Evolutionary conservation across 2,797 vertebrate genomes (phyloP), one percentile per base, ranked within the genome.

Genomic region (Catharus ustulatus): DNA sequence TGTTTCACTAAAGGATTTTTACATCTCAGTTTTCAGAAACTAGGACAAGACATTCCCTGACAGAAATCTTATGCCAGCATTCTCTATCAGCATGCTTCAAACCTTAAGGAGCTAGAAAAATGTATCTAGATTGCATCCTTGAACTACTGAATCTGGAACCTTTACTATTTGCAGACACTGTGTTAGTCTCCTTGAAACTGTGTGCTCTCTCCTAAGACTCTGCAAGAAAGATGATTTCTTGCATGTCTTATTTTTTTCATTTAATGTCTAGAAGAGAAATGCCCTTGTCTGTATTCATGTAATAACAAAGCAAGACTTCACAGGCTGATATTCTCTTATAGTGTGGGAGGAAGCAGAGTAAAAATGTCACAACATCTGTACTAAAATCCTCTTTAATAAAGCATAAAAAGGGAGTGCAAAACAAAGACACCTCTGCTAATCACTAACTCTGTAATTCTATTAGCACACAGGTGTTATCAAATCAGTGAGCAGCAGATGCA

Each of bases 401-500:
- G 64, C 78, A 64, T 16, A 87, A 84, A 77, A 67, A 67, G 23
- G 74, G n/a, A 62, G 46, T n/a, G 32, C 42, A 94, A 93, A 84
- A 83, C 45, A 82, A 77, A 86, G 92, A 84, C 74, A 81, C 27
- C 78, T 90, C 71, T 89, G 71, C 84, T 90, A 89, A 92, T 85
- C 13, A 1, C 84, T 77, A 80, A n/a, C 64, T 82, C 64, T 46
- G 29, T 67, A 93, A 92, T 83, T 94, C 84, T 77, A 6, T 85
- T 91, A 87, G 92, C 87, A 91, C 71, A 86, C 48, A 84, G 76
- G 51, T 90, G 80, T 89, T 87, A 95, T 22, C 74, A 90, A 73
- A 88, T 76, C 55, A 72, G 58, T 7, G 19, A 62, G 64, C 63
- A 87, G 43, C 4, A 40, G 48, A 81, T 62, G 82, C 57, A 89